Percentiles rank a stretch among this genome's conserved stretches.
phyloP scores from a whole-genome alignment of 2,113 vertebrate species.

The Notothenia coriiceps region DNA sequence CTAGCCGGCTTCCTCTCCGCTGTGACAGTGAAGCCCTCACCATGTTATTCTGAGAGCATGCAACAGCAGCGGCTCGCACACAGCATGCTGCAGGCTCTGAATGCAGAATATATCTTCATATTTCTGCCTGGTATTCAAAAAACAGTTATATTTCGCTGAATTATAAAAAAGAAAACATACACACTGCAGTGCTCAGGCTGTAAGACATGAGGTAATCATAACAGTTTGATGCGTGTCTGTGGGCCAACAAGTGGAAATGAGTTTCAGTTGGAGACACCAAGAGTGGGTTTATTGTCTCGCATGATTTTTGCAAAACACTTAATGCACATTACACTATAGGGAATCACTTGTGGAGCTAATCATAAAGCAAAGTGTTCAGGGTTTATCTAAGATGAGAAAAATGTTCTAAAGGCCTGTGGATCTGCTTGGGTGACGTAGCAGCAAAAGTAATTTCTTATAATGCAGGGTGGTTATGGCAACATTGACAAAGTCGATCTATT shows the following conservation, averaged over 20 bases:
- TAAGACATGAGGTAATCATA: slow-evolving; percentile 42
- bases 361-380: slow-evolving; percentile 10
- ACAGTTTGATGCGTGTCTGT: slow-evolving; percentile 9
- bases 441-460: slow-evolving; percentile 68
- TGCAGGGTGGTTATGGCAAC: slow-evolving; percentile 64
- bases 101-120: slow-evolving; percentile 51
- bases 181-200: slow-evolving; percentile 44
- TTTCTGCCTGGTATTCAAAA: slow-evolving; percentile 71
- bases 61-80: slow-evolving; percentile 30
- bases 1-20: slow-evolving; percentile 23
- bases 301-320: slow-evolving; percentile 11
- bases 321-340: neutral
- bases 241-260: slow-evolving; percentile 61
- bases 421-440: slow-evolving; percentile 61
- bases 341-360: slow-evolving; percentile 7
- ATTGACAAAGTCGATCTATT: slow-evolving; percentile 57
- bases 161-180: slow-evolving; percentile 50
- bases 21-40: slow-evolving; percentile 38
- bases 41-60: slow-evolving; percentile 35
- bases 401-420: slow-evolving; percentile 48
- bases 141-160: slow-evolving; percentile 64
- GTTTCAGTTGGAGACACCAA: slow-evolving; percentile 21
- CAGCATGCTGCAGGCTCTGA: slow-evolving; percentile 34
- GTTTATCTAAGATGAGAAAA: neutral
- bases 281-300: slow-evolving; percentile 11